Percentiles rank a stretch among this genome's conserved stretches.
Conservation (phyloP, 2,797 vertebrate species). For the Enteromius thamalakanensis region DNA sequence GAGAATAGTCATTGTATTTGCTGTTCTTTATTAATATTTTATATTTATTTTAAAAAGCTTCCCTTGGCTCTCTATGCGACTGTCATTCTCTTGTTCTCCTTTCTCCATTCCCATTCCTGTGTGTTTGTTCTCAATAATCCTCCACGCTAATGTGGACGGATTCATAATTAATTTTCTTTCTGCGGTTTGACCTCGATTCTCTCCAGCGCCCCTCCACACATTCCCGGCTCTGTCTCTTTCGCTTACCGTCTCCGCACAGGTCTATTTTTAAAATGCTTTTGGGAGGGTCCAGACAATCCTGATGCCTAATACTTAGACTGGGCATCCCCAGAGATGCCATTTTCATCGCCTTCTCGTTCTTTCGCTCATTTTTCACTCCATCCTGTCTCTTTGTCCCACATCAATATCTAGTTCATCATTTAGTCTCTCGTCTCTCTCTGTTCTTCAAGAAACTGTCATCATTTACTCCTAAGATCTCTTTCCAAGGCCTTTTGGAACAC, state of each 20-base stretch:
- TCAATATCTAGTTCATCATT: constrained; percentile 18
- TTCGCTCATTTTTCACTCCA: constrained; percentile 11
- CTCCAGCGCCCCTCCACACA: constrained; percentile 48
- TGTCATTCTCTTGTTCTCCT: constrained; percentile 10
- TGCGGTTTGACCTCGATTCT: constrained; percentile 55
- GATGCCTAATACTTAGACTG: constrained; percentile 61
- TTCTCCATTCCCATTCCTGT: constrained; percentile 26
- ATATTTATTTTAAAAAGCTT: constrained; percentile 2
- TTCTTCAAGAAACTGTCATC: constrained; percentile 24
- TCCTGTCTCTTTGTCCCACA: constrained; percentile 27
- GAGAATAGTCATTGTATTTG: neutral
- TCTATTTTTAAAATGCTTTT: constrained; percentile 74
- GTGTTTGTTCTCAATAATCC: constrained; percentile 49
- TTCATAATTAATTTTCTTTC: constrained; percentile 65
- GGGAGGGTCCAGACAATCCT: constrained; percentile 65
- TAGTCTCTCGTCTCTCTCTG: constrained; percentile 17
- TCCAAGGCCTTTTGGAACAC: neutral
- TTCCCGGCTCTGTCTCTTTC: constrained; percentile 61
- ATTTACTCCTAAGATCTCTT: neutral
- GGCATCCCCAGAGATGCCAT: constrained; percentile 52
- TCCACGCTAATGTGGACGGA: constrained; percentile 59
- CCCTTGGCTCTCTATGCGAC: neutral
- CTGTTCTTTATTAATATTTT: neutral
- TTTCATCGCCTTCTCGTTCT: constrained; percentile 36
- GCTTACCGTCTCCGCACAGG: constrained; percentile 61